Evolutionary conservation across 2,888 invertebrate genomes (phyloP).

Genomic region (Imbricaverruca yamaguchii): DNA sequence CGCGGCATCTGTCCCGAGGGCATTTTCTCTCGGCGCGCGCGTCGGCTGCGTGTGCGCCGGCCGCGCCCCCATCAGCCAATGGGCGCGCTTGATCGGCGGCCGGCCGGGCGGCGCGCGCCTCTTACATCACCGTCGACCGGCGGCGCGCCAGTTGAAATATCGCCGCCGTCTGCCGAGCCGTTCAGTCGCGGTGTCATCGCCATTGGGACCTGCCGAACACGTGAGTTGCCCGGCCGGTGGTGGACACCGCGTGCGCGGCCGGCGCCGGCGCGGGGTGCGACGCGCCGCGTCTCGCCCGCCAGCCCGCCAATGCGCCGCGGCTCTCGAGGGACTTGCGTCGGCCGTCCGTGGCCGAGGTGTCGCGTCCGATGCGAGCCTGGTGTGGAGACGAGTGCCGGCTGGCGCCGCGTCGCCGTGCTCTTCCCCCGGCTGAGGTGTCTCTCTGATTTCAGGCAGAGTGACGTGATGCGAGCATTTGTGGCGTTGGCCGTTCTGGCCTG

Average conservation of each 20-base stretch:
- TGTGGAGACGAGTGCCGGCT: too few species aligned
- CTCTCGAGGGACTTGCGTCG: too few species aligned
- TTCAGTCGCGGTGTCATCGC: background rate
- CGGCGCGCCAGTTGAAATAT: background rate
- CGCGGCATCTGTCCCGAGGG: too few species aligned
- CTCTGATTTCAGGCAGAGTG: too few species aligned
- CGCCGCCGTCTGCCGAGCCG: background rate
- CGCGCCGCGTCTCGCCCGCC: too few species aligned
- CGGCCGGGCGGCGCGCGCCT: background rate
- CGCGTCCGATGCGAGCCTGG: too few species aligned
- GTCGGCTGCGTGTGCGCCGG: too few species aligned
- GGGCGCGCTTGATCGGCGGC: background rate
- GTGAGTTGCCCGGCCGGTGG: background rate
- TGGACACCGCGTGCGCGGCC: background rate
- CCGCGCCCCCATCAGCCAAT: background rate
- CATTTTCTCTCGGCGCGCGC: too few species aligned
- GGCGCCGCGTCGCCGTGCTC: too few species aligned
- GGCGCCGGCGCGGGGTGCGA: background rate
- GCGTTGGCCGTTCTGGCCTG: constrained; percentile 3
- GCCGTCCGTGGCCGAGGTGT: too few species aligned
- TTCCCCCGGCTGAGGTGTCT: too few species aligned
- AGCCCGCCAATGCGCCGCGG: too few species aligned
- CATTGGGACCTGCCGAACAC: background rate
- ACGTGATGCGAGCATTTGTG: background rate
- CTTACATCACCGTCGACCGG: background rate